phyloP scores from a whole-genome alignment of 2,888 invertebrate species.

The Unio delphinus region DNA sequence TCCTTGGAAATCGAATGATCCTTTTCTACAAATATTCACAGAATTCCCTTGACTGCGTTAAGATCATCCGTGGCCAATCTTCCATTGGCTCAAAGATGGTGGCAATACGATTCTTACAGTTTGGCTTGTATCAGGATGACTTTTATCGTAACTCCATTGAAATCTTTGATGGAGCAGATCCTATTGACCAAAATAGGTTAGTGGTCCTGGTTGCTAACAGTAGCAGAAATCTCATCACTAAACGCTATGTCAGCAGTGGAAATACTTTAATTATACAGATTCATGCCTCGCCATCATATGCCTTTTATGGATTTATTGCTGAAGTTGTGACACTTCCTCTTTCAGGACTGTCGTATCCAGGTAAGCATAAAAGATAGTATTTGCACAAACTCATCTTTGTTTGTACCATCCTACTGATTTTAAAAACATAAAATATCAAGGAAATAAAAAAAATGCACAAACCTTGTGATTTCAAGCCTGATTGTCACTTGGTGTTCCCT shows the following conservation, averaged over 20 bases:
- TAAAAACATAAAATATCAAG: too few species aligned
- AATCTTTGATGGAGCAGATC: conserved; percentile 93
- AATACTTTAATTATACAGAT: conserved; percentile 84
- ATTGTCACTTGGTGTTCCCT: too few species aligned
- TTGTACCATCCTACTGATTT: too few species aligned
- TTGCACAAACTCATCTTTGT: too few species aligned
- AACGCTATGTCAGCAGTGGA: conserved; percentile 54
- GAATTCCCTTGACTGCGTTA: conserved; percentile 95
- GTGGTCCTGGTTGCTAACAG: conserved; percentile 55
- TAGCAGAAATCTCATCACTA: conserved; percentile 35
- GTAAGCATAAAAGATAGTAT: conserved; percentile 27
- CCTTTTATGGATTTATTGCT: conserved; percentile 93
- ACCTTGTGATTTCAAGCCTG: too few species aligned
- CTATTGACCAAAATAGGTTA: conserved; percentile 74
- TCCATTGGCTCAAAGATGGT: conserved; percentile 86
- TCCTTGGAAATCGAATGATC: conserved; percentile 89
- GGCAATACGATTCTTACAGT: conserved; percentile 78
- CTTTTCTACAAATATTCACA: conserved; percentile 98
- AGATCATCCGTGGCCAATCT: conserved; percentile 87
- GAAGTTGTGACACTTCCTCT: conserved; percentile 93
- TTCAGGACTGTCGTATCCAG: conserved; percentile 64
- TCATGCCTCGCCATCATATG: conserved; percentile 95
- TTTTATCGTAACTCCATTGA: conserved; percentile 83
- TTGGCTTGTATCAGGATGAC: conserved; percentile 68
- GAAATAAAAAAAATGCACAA: too few species aligned